phyloP scores from a whole-genome alignment of 2,888 invertebrate genomes.

The Pachydiplax longipennis region DNA sequence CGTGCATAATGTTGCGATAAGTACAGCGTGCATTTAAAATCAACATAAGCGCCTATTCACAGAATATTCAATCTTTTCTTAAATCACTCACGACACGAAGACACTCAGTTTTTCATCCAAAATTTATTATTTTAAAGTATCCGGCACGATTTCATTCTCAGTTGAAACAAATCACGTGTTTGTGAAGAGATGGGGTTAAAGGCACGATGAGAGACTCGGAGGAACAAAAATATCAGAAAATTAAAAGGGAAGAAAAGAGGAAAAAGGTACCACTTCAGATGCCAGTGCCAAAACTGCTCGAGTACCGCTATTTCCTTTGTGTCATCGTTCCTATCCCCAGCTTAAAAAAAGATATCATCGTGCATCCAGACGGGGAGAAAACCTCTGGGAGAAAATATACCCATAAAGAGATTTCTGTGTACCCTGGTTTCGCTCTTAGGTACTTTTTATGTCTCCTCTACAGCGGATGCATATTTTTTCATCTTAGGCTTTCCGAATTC shows the following conservation, averaged over 20 bases:
- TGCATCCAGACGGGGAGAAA: neutral
- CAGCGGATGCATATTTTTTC: neutral
- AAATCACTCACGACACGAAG: no score
- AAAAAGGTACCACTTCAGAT: neutral
- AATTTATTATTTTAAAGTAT: no score
- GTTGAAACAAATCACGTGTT: neutral
- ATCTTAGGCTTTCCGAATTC: neutral
- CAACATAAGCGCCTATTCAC: no score
- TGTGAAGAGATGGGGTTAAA: neutral
- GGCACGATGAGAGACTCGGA: neutral
- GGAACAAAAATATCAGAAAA: neutral
- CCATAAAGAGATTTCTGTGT: neutral
- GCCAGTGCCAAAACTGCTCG: neutral
- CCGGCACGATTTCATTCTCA: neutral
- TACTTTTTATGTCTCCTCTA: neutral
- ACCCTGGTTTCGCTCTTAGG: neutral
- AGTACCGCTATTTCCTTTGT: neutral
- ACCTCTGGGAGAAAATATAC: neutral
- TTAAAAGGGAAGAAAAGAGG: neutral
- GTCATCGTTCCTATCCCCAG: neutral
- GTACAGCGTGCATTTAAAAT: no score
- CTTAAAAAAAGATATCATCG: neutral
- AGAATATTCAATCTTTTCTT: no score
- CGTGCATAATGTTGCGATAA: no score
- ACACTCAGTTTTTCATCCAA: no score